A percentile compares a stretch with the other conserved stretches of the same genome.
phyloP scores from a whole-genome alignment of 2,797 vertebrate species.

The Odontamblyopus lacepedii region DNA sequence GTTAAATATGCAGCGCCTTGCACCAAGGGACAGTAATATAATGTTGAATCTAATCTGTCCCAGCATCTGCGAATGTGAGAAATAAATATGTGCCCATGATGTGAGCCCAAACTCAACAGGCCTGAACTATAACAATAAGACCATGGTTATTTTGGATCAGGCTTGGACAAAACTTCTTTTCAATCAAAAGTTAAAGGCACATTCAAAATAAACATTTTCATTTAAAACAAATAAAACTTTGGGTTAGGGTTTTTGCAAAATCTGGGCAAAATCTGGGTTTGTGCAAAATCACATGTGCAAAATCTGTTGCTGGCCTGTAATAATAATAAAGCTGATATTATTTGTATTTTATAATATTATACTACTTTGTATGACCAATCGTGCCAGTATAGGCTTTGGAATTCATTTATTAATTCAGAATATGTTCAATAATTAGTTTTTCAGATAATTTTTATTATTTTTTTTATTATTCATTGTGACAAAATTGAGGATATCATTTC shows the following conservation, averaged over 20 bases:
- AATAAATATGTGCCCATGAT: background rate
- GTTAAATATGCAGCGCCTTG: slow-evolving; percentile 43
- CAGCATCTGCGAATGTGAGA: slow-evolving; percentile 28
- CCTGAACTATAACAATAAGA: background rate
- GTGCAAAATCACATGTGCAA: background rate
- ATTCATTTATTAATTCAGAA: background rate
- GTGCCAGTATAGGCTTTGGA: background rate
- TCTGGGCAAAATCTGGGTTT: too few species aligned
- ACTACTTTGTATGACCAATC: background rate
- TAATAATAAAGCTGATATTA: background rate
- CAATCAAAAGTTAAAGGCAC: background rate
- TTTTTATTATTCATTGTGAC: background rate
- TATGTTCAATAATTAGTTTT: background rate
- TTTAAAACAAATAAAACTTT: background rate
- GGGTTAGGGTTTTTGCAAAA: background rate
- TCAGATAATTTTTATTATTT: background rate
- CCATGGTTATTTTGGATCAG: background rate
- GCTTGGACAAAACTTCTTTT: background rate
- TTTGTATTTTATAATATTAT: background rate
- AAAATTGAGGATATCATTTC: background rate
- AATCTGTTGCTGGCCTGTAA: background rate
- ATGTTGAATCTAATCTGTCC: slow-evolving; percentile 42
- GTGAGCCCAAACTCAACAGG: slow-evolving; percentile 1
- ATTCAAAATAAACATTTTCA: slow-evolving; percentile 9
- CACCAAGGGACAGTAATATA: slow-evolving; percentile 30